phyloP scores from a whole-genome alignment of 2,113 vertebrate genomes.

The Leptobrachium ailaonicum region DNA sequence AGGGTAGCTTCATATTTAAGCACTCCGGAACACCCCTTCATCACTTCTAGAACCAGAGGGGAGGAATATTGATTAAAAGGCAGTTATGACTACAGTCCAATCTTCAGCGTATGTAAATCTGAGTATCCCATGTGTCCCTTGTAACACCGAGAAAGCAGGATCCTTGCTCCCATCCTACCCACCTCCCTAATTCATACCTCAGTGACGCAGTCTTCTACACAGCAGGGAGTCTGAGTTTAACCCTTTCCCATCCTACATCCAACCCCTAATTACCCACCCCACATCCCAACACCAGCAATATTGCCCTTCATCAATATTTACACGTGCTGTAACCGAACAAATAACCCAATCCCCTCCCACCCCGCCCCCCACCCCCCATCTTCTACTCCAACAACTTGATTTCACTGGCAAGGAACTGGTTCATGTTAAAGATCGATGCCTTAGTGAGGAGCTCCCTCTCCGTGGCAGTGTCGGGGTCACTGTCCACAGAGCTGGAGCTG shows the following conservation, averaged over 20 bases:
- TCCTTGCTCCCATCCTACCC: conserved; percentile 6
- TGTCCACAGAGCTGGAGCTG: conserved; percentile 82
- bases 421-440: conserved; percentile 80
- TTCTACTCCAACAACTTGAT: conserved; percentile 78
- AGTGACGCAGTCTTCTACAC: conserved; percentile 40
- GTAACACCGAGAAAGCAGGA: conserved; percentile 29
- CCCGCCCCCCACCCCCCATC: conserved; percentile 42
- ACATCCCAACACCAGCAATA: conserved; percentile 22
- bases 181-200: conserved; percentile 19
- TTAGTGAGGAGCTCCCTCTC: conserved; percentile 78
- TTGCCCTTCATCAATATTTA: conserved; percentile 37
- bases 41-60: too few species aligned
- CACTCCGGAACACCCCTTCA: too few species aligned
- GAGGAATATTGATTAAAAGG: too few species aligned
- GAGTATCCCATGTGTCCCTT: background rate
- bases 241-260: background rate
- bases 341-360: background rate
- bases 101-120: too few species aligned
- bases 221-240: conserved; percentile 18
- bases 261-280: conserved; percentile 8
- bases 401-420: conserved; percentile 80
- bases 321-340: conserved; percentile 30
- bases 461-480: conserved; percentile 74
- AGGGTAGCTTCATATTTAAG: too few species aligned
- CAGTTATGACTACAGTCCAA: too few species aligned